These are phyloP conservation scores for Tipula vernalis DNA, from an alignment of 2,888 invertebrate genomes.

Conservation along the genomic window DNA sequence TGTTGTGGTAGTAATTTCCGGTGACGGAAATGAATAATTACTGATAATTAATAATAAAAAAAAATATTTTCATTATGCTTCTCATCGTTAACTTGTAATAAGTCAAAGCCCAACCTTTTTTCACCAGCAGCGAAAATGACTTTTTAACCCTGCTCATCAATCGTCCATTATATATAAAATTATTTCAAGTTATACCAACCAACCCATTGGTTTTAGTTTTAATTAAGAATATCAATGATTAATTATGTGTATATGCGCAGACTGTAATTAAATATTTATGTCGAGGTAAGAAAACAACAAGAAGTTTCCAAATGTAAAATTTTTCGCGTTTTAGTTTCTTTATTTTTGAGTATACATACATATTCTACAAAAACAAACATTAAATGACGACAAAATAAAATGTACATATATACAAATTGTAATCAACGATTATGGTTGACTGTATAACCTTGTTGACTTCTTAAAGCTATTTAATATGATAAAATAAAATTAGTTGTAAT, in stretches of 20 bases:
- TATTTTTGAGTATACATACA: background rate
- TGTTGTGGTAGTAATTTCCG: background rate
- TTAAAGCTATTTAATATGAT: background rate
- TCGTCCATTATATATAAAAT: background rate
- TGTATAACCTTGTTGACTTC: background rate
- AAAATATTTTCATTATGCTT: too few species aligned
- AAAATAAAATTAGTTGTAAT: background rate
- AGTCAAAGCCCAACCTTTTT: background rate
- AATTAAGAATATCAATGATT: background rate
- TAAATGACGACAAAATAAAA: background rate
- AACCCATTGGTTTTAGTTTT: background rate
- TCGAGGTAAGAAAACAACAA: background rate
- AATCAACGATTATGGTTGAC: background rate
- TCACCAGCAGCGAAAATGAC: background rate
- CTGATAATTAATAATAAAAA: background rate
- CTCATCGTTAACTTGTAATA: background rate
- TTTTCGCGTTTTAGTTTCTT: background rate
- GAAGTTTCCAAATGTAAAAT: background rate
- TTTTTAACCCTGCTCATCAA: background rate
- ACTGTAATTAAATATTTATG: background rate
- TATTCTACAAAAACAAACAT: background rate
- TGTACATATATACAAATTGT: background rate
- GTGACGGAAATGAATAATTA: background rate
- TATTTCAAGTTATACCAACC: background rate
- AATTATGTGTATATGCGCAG: background rate